Conservation (phyloP, 2,888 invertebrate species). For the Brachyptera putata region DNA sequence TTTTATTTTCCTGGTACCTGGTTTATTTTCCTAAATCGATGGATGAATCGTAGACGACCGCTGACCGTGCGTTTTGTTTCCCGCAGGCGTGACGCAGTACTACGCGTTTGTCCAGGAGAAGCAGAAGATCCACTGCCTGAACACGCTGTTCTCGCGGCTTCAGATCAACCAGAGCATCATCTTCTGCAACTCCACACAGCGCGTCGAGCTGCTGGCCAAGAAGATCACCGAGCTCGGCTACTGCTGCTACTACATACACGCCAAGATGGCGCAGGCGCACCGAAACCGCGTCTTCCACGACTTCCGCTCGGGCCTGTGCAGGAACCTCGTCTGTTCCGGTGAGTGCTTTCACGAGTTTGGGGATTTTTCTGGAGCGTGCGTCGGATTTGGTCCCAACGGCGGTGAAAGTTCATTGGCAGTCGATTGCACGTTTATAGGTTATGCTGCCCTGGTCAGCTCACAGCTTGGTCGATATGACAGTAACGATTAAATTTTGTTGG, state of each 20-base stretch:
- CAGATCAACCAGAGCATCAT: conserved; percentile 99
- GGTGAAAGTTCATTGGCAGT: too few relatives aligned
- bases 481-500: too few relatives aligned
- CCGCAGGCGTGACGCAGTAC: conserved; percentile 92
- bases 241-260: conserved; percentile 99
- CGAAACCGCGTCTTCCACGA: conserved; percentile 99
- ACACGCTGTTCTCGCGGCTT: conserved; percentile 98
- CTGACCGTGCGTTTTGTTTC: neutral
- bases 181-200: conserved; percentile 99
- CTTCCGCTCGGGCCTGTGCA: conserved; percentile 94
- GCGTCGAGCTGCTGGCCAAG: conserved; percentile 97
- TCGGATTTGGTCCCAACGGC: too few relatives aligned
- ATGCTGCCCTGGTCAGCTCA: too few relatives aligned
- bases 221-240: conserved; percentile 99
- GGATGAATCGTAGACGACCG: too few relatives aligned
- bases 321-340: conserved; percentile 84
- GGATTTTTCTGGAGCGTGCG: too few relatives aligned
- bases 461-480: too few relatives aligned
- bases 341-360: conserved; percentile 31
- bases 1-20: too few relatives aligned
- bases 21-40: too few relatives aligned
- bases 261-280: conserved; percentile 98
- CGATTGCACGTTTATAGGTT: too few relatives aligned
- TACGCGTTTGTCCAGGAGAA: conserved; percentile 99
- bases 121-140: conserved; percentile 99